Evolutionary conservation across 2,113 vertebrate species (phyloP).

Genomic region (Choloepus hoffmanni): DNA sequence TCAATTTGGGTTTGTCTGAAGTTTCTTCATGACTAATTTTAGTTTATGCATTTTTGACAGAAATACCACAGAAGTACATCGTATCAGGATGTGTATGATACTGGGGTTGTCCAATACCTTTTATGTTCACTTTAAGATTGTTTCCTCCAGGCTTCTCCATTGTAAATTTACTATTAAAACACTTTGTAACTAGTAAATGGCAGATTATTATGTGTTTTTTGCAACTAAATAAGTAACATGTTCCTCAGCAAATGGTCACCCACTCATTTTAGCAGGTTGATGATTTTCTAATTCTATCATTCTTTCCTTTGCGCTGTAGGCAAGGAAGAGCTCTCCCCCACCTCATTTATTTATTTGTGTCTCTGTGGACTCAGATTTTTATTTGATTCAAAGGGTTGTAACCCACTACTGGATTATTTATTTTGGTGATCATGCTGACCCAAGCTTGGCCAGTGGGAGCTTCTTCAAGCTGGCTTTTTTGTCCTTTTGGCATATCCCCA

Average conservation of each 20-base stretch:
- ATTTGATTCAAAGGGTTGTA: conserved; percentile 1
- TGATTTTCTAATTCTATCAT: background rate
- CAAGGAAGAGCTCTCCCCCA: background rate
- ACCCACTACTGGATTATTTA: background rate
- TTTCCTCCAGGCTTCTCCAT: no score
- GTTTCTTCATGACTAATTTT: no score
- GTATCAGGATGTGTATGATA: background rate
- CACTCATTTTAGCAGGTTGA: background rate
- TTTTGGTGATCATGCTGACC: background rate
- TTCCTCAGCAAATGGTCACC: background rate
- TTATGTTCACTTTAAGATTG: no score
- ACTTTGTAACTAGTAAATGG: background rate
- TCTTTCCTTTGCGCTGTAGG: background rate
- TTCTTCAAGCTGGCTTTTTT: background rate
- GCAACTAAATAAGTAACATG: background rate
- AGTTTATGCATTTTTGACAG: no score
- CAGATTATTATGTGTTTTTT: background rate
- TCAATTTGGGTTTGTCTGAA: no score
- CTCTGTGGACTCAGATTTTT: background rate
- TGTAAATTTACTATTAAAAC: no score
- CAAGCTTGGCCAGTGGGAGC: background rate
- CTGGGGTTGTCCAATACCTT: background rate
- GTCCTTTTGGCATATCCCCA: background rate
- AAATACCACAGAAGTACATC: background rate
- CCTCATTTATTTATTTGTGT: background rate